phyloP scores from a whole-genome alignment of 2,797 vertebrate species.

The Chloroceryle amazona region DNA sequence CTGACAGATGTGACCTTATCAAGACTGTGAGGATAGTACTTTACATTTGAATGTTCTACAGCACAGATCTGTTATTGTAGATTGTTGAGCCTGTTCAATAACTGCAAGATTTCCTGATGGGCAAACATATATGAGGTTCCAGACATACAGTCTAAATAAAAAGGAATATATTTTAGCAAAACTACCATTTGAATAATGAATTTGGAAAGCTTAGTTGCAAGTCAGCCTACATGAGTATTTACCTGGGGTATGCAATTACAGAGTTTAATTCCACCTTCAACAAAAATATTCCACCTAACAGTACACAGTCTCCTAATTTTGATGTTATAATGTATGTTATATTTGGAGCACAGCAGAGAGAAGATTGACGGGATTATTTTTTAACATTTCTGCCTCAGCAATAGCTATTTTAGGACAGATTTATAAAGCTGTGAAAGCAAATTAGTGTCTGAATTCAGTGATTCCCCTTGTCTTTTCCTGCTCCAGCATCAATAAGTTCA shows the following conservation, averaged over 20 bases:
- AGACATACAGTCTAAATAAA: neutral
- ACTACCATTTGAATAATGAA: slow-evolving; percentile 19
- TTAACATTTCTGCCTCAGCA: neutral
- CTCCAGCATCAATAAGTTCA: neutral
- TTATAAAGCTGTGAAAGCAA: neutral
- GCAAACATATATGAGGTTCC: neutral
- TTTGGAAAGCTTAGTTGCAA: slow-evolving; percentile 49
- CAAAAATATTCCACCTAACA: slow-evolving; percentile 29
- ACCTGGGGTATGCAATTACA: neutral
- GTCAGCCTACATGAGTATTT: slow-evolving; percentile 18
- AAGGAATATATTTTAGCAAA: slow-evolving; percentile 1
- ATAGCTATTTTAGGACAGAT: neutral
- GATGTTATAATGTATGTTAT: neutral
- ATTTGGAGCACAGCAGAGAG: slow-evolving; percentile 24
- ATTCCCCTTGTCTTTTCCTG: neutral
- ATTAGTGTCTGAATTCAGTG: neutral
- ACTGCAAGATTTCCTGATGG: slow-evolving; percentile 22
- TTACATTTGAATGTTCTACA: slow-evolving; percentile 54
- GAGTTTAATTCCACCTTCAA: slow-evolving; percentile 41
- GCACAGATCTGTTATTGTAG: slow-evolving; percentile 19
- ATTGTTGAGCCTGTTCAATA: slow-evolving; percentile 40
- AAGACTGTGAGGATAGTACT: slow-evolving; percentile 38
- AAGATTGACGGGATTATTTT: neutral
- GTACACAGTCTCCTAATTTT: slow-evolving; percentile 5
- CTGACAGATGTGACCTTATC: slow-evolving; percentile 66